These are phyloP conservation scores for Cololabis saira DNA, from an alignment of 2,113 vertebrate genomes.

Conservation along the genomic window DNA sequence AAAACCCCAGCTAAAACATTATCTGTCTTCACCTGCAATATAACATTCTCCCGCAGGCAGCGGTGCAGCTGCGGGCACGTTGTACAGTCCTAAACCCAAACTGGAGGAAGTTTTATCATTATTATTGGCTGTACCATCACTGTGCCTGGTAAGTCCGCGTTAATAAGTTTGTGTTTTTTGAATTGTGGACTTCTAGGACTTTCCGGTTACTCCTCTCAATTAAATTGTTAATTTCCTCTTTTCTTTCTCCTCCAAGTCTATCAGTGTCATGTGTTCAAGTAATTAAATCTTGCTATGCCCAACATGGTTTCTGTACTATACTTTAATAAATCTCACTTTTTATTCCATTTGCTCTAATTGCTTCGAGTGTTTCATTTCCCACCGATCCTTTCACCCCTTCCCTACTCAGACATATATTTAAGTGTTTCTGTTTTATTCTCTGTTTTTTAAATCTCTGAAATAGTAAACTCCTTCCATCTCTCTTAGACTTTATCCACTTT, in stretches of 20 bases:
- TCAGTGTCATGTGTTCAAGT: slow-evolving; percentile 32
- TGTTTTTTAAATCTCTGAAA: slow-evolving; percentile 32
- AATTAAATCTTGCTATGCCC: slow-evolving; percentile 36
- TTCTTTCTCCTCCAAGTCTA: slow-evolving; percentile 10
- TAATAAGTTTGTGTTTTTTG: not conserved
- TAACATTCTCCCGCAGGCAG: slow-evolving; percentile 22
- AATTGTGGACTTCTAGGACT: slow-evolving; percentile 22
- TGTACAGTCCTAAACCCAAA: no score
- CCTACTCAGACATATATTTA: slow-evolving; percentile 27
- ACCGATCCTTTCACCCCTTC: slow-evolving; percentile 11
- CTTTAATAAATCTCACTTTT: slow-evolving; percentile 42
- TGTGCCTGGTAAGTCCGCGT: not conserved
- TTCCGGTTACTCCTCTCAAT: slow-evolving; percentile 18
- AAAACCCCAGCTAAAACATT: slow-evolving; percentile 45
- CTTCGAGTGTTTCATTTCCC: slow-evolving; percentile 54
- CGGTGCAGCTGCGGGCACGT: no score
- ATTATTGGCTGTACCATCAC: no score
- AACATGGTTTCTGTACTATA: slow-evolving; percentile 23
- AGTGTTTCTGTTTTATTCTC: slow-evolving; percentile 25
- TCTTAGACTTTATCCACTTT: slow-evolving; percentile 13
- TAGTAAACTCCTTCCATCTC: not conserved
- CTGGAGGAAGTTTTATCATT: no score
- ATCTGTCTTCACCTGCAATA: slow-evolving; percentile 36
- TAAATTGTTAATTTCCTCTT: slow-evolving; percentile 23
- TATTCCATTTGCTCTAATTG: slow-evolving; percentile 50